Conservation (phyloP, 2,888 invertebrate genomes). For the Dorcus hopei region DNA sequence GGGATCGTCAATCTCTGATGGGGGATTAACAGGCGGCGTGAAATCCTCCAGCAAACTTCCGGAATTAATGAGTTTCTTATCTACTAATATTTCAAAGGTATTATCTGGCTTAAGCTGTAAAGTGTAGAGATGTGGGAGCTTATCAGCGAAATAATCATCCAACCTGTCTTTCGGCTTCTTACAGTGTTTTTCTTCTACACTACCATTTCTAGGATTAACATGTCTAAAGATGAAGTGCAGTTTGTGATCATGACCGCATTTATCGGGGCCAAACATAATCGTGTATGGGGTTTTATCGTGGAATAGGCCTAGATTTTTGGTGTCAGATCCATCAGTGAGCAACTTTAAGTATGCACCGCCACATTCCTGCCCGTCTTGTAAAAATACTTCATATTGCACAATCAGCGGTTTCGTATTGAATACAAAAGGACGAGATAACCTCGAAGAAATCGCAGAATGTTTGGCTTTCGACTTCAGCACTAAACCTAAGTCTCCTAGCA, state of each 20-base stretch:
- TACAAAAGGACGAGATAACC: conserved; percentile 73
- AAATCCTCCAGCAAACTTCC: conserved; percentile 89
- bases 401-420: conserved; percentile 81
- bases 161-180: conserved; percentile 84
- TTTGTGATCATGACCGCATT: conserved; percentile 95
- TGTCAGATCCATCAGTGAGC: conserved; percentile 67
- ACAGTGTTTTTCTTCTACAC: conserved; percentile 91
- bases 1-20: conserved; percentile 91
- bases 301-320: conserved; percentile 76
- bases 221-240: conserved; percentile 92
- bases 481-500: conserved; percentile 78
- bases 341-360: conserved; percentile 98
- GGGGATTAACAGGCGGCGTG: conserved; percentile 91
- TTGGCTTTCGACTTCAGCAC: conserved; percentile 93
- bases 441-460: conserved; percentile 89
- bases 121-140: conserved; percentile 85
- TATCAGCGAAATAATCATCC: conserved; percentile 87
- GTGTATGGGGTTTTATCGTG: conserved; percentile 94
- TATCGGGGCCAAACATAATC: conserved; percentile 99
- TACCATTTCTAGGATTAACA: conserved; percentile 87
- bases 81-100: conserved; percentile 75
- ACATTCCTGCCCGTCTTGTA: conserved; percentile 95
- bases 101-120: conserved; percentile 77
- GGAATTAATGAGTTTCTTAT: conserved; percentile 78
- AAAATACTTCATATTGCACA: conserved; percentile 84